These are phyloP conservation scores for Zaprionus vittiger DNA, from an alignment of 1,140 invertebrate species.

Conservation along the genomic window DNA sequence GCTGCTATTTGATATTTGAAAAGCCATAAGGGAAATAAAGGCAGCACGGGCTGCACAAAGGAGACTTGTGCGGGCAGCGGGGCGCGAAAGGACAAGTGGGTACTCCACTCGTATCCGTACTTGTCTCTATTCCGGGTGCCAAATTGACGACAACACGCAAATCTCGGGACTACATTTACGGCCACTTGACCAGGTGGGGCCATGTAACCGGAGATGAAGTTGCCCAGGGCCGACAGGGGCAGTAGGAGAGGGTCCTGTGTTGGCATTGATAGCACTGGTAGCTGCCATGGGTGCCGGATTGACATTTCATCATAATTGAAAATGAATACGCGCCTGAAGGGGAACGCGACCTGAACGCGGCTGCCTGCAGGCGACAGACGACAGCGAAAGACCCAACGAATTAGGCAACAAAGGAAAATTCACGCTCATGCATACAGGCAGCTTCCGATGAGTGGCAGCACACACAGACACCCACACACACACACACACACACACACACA, in stretches of 20 bases:
- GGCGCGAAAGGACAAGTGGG: neutral
- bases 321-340: constrained; percentile 63
- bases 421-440: constrained; percentile 5
- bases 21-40: constrained; percentile 3
- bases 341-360: constrained; percentile 51
- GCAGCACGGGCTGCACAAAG: neutral
- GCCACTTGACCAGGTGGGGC: constrained; percentile 12
- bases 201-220: neutral
- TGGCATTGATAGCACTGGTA: constrained; percentile 12
- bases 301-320: constrained; percentile 69
- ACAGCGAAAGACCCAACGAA: constrained; percentile 3
- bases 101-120: neutral
- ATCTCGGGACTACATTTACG: constrained; percentile 18
- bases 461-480: neutral
- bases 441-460: constrained; percentile 16
- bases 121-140: neutral
- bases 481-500: neutral
- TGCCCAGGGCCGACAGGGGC: neutral
- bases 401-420: constrained; percentile 19
- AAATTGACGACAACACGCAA: constrained; percentile 9
- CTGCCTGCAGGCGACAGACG: constrained; percentile 46
- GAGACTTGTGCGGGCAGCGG: neutral
- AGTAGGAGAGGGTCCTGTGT: neutral
- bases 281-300: constrained; percentile 7
- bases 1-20: constrained; percentile 23